A percentile compares a stretch with the other conserved stretches of the same genome.
Conservation (phyloP, 2,113 vertebrate genomes). For the Leptobrachium ailaonicum region DNA sequence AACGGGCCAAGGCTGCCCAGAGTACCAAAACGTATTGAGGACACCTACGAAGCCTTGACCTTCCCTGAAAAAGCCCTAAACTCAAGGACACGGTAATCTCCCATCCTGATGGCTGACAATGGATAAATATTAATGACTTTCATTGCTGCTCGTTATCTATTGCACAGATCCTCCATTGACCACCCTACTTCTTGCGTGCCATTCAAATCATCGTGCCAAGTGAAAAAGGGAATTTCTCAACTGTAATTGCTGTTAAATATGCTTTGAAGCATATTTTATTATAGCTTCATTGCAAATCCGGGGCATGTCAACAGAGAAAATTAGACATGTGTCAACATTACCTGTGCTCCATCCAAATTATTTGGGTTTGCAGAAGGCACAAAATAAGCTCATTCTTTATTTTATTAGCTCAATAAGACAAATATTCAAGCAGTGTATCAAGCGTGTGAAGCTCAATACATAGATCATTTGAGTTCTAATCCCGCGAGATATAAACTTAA, state of each 20-base stretch:
- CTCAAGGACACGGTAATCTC: constrained; percentile 27
- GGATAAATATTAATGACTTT: background rate
- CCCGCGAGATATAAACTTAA: too few relatives aligned
- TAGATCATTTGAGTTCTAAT: too few relatives aligned
- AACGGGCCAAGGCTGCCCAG: background rate
- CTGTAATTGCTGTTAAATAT: constrained; percentile 19
- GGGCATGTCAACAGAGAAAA: background rate
- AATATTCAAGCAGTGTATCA: too few relatives aligned
- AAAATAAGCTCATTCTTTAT: too few relatives aligned
- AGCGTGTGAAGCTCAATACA: too few relatives aligned
- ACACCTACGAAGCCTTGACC: constrained; percentile 1
- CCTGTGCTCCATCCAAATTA: background rate
- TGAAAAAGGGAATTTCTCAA: background rate
- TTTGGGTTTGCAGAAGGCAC: background rate
- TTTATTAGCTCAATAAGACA: too few relatives aligned
- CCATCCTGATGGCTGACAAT: constrained; percentile 15
- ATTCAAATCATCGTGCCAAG: constrained; percentile 31
- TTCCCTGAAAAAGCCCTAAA: background rate
- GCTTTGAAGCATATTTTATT: constrained; percentile 10
- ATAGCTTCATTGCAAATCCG: constrained; percentile 1
- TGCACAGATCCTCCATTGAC: constrained; percentile 14
- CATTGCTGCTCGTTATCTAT: constrained; percentile 20
- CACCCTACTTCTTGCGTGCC: constrained; percentile 22
- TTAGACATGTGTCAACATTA: background rate
- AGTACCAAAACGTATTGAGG: background rate